Conservation (phyloP, 1,140 invertebrate species). For the Lepidurus arcticus region DNA sequence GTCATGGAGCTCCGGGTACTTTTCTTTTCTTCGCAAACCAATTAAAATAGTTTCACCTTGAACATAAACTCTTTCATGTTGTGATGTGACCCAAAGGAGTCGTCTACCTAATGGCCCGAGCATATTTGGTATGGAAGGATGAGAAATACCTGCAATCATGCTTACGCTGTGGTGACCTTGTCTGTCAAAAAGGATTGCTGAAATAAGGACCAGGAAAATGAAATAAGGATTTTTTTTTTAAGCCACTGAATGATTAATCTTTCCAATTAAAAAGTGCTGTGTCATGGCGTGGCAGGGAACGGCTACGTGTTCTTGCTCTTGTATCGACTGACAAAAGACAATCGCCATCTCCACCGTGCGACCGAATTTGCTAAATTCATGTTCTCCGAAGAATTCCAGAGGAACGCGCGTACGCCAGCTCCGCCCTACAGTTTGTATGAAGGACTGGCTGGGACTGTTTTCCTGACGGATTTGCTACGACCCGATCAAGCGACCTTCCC, state of each 20-base stretch:
- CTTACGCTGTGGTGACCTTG: slow-evolving; percentile 61
- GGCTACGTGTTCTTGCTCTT: slow-evolving; percentile 76
- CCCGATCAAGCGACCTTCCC: slow-evolving; percentile 74
- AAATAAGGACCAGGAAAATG: slow-evolving; percentile 72
- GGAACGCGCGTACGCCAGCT: slow-evolving; percentile 67
- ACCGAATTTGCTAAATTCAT: slow-evolving; percentile 71
- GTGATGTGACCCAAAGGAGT: slow-evolving; percentile 50
- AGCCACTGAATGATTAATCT: background rate
- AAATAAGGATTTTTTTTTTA: too few relatives aligned
- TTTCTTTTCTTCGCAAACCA: slow-evolving; percentile 23
- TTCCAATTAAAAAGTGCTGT: slow-evolving; percentile 51
- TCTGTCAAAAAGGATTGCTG: slow-evolving; percentile 73
- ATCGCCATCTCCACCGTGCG: slow-evolving; percentile 65
- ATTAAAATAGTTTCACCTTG: background rate
- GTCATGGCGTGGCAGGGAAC: slow-evolving; percentile 79
- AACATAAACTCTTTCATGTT: slow-evolving; percentile 13
- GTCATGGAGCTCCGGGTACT: slow-evolving; percentile 70
- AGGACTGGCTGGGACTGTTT: slow-evolving; percentile 76
- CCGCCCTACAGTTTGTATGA: slow-evolving; percentile 76
- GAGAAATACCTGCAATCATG: slow-evolving; percentile 65
- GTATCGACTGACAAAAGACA: slow-evolving; percentile 64
- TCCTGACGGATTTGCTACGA: slow-evolving; percentile 64
- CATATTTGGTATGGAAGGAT: slow-evolving; percentile 67
- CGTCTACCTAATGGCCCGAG: slow-evolving; percentile 73
- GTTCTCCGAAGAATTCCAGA: slow-evolving; percentile 57